A percentile compares a stretch with the other conserved stretches of the same genome.
Evolutionary conservation across 2,113 vertebrate genomes (phyloP).

Genomic region (Paramormyrops kingsleyae): DNA sequence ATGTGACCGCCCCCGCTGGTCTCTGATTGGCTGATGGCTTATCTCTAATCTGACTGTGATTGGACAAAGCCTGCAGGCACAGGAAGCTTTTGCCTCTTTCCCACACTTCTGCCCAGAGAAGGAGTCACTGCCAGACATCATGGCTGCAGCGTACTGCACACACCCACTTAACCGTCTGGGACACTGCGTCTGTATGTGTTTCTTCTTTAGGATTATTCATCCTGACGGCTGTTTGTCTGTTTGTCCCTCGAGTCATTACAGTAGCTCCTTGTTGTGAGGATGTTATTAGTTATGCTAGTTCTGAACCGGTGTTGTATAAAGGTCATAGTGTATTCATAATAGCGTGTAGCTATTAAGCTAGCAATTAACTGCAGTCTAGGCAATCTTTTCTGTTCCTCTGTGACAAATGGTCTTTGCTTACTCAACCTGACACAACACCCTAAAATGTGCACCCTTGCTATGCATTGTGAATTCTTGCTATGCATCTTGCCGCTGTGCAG

Average conservation of each 20-base stretch:
- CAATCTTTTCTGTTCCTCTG: background rate
- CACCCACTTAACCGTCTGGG: background rate
- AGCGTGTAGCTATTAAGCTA: background rate
- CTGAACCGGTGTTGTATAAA: background rate
- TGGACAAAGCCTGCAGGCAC: conserved; percentile 20
- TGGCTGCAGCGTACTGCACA: conserved; percentile 5
- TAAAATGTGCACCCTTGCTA: background rate
- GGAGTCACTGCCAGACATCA: conserved; percentile 5
- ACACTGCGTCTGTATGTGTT: conserved; percentile 5
- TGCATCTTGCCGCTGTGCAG: background rate
- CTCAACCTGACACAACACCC: background rate
- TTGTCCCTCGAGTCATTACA: background rate
- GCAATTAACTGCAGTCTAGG: background rate
- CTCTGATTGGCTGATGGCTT: conserved; percentile 17
- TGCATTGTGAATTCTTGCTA: background rate
- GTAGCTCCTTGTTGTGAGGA: conserved; percentile 3
- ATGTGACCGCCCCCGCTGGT: conserved; percentile 19
- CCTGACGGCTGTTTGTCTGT: background rate
- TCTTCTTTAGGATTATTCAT: background rate
- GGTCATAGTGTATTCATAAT: background rate
- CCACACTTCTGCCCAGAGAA: conserved; percentile 22
- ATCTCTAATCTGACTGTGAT: conserved; percentile 35
- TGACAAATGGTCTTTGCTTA: background rate
- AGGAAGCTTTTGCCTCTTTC: conserved; percentile 34
- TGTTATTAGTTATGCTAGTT: background rate